Conservation (phyloP, 2,888 invertebrate genomes). For the Rotaria magnacalcarata region DNA sequence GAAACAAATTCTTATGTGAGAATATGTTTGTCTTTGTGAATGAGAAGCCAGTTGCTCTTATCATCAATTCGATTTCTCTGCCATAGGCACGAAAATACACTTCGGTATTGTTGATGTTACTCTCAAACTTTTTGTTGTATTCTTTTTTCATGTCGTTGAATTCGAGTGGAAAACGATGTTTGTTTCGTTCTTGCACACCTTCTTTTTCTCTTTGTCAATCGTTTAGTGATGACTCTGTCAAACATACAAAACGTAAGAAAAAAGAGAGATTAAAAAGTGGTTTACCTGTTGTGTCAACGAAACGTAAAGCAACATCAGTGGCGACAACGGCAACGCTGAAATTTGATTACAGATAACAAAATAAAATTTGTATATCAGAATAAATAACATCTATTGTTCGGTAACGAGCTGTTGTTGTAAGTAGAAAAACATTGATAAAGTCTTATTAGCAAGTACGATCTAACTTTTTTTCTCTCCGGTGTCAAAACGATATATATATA, state of each 20-base stretch:
- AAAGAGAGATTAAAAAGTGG: background rate
- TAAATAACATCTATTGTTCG: background rate
- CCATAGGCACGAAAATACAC: conserved; percentile 7
- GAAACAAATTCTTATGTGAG: background rate
- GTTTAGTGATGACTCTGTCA: conserved; percentile 1
- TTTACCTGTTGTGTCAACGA: background rate
- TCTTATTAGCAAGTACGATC: no score
- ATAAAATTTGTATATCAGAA: background rate
- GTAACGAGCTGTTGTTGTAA: background rate
- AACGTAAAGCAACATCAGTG: background rate
- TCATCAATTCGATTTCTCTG: background rate
- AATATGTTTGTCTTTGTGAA: conserved; percentile 13
- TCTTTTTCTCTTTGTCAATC: background rate
- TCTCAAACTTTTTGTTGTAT: background rate
- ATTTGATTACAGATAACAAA: background rate
- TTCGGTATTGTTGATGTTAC: conserved; percentile 2
- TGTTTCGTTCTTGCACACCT: background rate
- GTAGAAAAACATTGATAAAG: background rate
- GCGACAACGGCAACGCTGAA: background rate
- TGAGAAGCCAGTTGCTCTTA: background rate
- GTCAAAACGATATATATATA: no score
- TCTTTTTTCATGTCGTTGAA: background rate
- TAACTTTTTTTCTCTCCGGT: no score
- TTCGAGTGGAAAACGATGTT: conserved; percentile 12
- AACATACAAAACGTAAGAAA: background rate